These are phyloP conservation scores for Hermaeophaga mercurialis DNA, from an alignment of 2,888 invertebrate genomes.

Conservation along the genomic window DNA sequence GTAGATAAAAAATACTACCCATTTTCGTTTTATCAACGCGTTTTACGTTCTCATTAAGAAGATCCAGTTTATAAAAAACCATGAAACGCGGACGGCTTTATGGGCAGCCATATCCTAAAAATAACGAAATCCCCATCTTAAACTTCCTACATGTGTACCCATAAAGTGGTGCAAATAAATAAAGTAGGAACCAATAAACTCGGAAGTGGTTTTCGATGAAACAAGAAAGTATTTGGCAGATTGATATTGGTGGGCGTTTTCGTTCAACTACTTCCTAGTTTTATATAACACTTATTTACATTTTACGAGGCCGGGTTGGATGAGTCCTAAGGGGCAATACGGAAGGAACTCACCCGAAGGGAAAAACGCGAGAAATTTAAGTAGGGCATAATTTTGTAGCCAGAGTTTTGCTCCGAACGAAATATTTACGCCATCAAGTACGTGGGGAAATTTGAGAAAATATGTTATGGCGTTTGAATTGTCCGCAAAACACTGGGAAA, in stretches of 20 bases:
- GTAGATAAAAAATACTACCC: too few relatives aligned
- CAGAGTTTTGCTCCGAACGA: slow-evolving; percentile 5
- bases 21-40: too few relatives aligned
- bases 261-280: slow-evolving; percentile 28
- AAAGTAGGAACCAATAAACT: slow-evolving; percentile 30
- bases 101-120: background rate
- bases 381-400: slow-evolving; percentile 21
- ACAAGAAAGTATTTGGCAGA: slow-evolving; percentile 35
- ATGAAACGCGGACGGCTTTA: slow-evolving; percentile 21
- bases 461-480: slow-evolving; percentile 14
- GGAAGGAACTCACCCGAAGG: slow-evolving; percentile 18
- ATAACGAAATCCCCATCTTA: slow-evolving; percentile 5
- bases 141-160: slow-evolving; percentile 20
- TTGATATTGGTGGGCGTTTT: slow-evolving; percentile 35
- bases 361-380: slow-evolving; percentile 24
- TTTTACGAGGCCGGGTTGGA: slow-evolving; percentile 39
- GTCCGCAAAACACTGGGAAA: slow-evolving; percentile 12
- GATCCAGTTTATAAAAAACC: too few relatives aligned
- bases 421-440: slow-evolving; percentile 22
- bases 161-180: slow-evolving; percentile 29
- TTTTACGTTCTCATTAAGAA: too few relatives aligned
- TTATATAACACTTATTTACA: slow-evolving; percentile 42
- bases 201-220: slow-evolving; percentile 33
- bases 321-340: slow-evolving; percentile 34
- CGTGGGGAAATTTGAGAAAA: slow-evolving; percentile 16